These are phyloP conservation scores for Anoplolepis gracilipes DNA, from an alignment of 1,140 invertebrate genomes.

Conservation along the genomic window DNA sequence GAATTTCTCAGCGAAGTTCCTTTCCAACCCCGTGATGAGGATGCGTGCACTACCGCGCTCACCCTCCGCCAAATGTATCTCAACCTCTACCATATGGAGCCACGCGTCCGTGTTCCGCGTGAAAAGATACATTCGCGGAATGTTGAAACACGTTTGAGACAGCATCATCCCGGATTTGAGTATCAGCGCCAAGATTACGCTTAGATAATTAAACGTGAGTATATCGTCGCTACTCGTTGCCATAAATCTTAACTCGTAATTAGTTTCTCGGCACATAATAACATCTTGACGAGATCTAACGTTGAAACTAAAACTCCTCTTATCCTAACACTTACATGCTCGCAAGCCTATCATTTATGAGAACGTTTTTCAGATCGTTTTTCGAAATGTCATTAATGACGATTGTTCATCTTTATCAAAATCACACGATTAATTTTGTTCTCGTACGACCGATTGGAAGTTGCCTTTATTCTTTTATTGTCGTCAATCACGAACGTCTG, in stretches of 20 bases:
- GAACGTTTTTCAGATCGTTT: constrained; percentile 25
- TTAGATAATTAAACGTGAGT: constrained; percentile 60
- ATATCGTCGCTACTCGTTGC: constrained; percentile 52
- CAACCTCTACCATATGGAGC: constrained; percentile 55
- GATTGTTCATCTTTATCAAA: constrained; percentile 15
- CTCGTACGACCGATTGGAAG: neutral
- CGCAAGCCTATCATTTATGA: constrained; percentile 5
- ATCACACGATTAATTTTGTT: constrained; percentile 14
- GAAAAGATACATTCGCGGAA: constrained; percentile 53
- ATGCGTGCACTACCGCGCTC: neutral
- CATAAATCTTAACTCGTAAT: constrained; percentile 62
- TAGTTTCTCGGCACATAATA: constrained; percentile 58
- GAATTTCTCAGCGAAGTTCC: constrained; percentile 23
- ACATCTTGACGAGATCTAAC: constrained; percentile 34
- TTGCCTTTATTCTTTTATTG: constrained; percentile 9
- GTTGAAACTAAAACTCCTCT: constrained; percentile 49
- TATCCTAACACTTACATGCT: constrained; percentile 28
- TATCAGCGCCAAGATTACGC: constrained; percentile 54
- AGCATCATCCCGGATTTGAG: constrained; percentile 53
- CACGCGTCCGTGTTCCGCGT: constrained; percentile 50
- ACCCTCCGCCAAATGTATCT: constrained; percentile 38
- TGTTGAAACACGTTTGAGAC: constrained; percentile 46
- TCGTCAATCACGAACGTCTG: constrained; percentile 32
- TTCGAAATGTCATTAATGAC: constrained; percentile 29
- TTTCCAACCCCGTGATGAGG: neutral